phyloP scores from a whole-genome alignment of 2,888 invertebrate genomes.

The Eudemis profundana region DNA sequence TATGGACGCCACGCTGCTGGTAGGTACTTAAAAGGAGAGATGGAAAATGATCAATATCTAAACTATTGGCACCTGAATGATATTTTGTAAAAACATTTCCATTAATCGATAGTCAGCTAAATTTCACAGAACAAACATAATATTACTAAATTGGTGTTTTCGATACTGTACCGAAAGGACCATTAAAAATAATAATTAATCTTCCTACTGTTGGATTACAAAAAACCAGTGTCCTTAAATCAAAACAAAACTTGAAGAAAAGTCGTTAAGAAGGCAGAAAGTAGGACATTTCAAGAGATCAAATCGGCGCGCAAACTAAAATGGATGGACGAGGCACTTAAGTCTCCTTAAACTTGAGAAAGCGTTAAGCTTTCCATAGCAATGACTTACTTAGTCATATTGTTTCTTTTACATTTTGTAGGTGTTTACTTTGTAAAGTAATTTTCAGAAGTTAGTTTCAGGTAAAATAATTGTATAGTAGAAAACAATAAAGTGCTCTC shows the following conservation, averaged over 20 bases:
- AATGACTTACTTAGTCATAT: conserved; percentile 3
- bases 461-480: too few species aligned
- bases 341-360: conserved; percentile 18
- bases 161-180: too few species aligned
- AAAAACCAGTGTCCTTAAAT: conserved; percentile 12
- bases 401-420: not conserved
- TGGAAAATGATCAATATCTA: too few species aligned
- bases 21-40: too few species aligned
- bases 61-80: too few species aligned
- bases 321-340: conserved; percentile 29
- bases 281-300: conserved; percentile 13
- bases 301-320: conserved; percentile 25
- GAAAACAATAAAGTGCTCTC: too few species aligned
- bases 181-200: too few species aligned
- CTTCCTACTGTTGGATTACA: not conserved
- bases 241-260: conserved; percentile 16
- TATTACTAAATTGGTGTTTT: too few species aligned
- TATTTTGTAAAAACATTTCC: too few species aligned
- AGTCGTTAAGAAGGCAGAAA: conserved; percentile 25
- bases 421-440: not conserved
- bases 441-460: conserved; percentile 8
- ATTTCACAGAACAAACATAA: too few species aligned
- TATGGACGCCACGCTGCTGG: too few species aligned
- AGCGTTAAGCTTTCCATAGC: conserved; percentile 32
- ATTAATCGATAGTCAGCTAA: too few species aligned